Percentiles rank a stretch among this genome's conserved stretches.
Evolutionary conservation across 2,888 invertebrate genomes (phyloP).

Genomic region (Bedellia somnulentella): DNA sequence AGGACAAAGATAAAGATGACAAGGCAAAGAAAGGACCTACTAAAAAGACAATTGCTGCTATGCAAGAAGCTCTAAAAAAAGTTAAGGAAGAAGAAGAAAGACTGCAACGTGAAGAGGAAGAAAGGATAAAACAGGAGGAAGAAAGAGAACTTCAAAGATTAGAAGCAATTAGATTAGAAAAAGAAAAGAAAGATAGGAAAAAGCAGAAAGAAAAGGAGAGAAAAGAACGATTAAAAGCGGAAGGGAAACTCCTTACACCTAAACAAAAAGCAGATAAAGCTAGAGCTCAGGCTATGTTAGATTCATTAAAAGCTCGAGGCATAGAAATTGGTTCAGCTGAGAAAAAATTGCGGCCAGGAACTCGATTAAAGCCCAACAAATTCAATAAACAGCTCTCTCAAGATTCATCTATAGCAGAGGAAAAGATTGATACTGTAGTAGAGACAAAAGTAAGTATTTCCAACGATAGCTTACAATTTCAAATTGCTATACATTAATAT

Average conservation of each 20-base stretch:
- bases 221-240: constrained; percentile 91
- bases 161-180: constrained; percentile 77
- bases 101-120: constrained; percentile 73
- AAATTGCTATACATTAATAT: too few relatives aligned
- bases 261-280: constrained; percentile 92
- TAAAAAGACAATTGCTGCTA: constrained; percentile 84
- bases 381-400: constrained; percentile 66
- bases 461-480: too few relatives aligned
- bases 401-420: constrained; percentile 48
- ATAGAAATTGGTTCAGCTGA: constrained; percentile 76
- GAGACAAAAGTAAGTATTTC: constrained; percentile 43
- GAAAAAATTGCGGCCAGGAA: constrained; percentile 67
- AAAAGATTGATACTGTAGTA: constrained; percentile 51
- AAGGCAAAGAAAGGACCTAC: constrained; percentile 73
- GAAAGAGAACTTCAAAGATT: constrained; percentile 72
- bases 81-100: constrained; percentile 88
- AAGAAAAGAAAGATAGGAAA: constrained; percentile 84
- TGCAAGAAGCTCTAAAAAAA: constrained; percentile 90
- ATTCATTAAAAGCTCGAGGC: constrained; percentile 87
- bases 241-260: constrained; percentile 90
- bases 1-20: constrained; percentile 57
- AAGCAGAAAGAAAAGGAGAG: constrained; percentile 92
- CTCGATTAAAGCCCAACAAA: constrained; percentile 72
- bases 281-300: constrained; percentile 85
- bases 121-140: constrained; percentile 72